Evolutionary conservation across 2,113 vertebrate genomes (phyloP).

Genomic region (Mustela nigripes): DNA sequence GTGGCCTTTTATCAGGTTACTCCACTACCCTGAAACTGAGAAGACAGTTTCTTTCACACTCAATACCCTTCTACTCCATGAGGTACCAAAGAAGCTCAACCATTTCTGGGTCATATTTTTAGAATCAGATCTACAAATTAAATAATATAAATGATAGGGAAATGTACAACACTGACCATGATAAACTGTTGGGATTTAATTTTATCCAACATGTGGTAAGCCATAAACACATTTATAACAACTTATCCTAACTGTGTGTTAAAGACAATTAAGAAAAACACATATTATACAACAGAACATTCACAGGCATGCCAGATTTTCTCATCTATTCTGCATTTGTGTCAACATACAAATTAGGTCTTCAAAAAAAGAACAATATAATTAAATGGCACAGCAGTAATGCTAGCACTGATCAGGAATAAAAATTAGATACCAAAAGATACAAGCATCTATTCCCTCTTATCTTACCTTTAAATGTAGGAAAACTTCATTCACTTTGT

Average conservation of each 20-base stretch:
- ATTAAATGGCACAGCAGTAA: constrained; percentile 70
- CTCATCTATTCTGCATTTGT: constrained; percentile 72
- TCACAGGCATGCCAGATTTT: constrained; percentile 73
- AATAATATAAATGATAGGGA: constrained; percentile 51
- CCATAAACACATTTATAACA: constrained; percentile 68
- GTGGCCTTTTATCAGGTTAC: not conserved
- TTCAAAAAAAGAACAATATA: constrained; percentile 72
- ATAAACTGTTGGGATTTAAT: constrained; percentile 58
- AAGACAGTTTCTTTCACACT: constrained; percentile 23
- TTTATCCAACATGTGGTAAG: constrained; percentile 56
- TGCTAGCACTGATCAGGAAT: constrained; percentile 53
- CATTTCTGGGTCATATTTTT: not conserved
- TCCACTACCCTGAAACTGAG: constrained; percentile 10
- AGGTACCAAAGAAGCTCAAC: not conserved
- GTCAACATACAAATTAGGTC: constrained; percentile 80
- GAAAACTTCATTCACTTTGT: not conserved
- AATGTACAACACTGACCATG: constrained; percentile 13
- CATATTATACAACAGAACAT: constrained; percentile 72
- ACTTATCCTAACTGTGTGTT: constrained; percentile 73
- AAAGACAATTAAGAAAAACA: constrained; percentile 76
- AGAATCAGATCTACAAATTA: constrained; percentile 53
- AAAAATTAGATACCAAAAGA: constrained; percentile 64
- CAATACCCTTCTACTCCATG: not conserved
- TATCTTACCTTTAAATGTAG: constrained; percentile 34
- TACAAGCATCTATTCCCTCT: not conserved